Base-by-base conservation (phyloP, 2,113 vertebrate genomes). In the Hemibagrus wyckioides region DNA sequence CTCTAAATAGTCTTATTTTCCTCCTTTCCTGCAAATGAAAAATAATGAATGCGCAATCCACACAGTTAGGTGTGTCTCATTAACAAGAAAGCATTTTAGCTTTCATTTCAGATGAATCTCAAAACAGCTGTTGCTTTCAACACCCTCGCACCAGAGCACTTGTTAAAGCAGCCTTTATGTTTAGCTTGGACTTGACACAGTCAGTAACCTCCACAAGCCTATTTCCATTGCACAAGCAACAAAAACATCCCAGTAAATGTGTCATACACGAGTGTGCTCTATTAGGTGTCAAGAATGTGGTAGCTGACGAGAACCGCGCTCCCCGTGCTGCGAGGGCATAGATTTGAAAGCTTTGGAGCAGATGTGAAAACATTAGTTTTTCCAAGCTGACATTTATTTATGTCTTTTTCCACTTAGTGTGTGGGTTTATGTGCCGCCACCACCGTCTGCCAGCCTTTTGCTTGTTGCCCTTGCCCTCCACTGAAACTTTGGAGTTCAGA, bases 181-280 rank as follows among this genome's bases (percentile, higher is more conserved):
- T 83, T 83, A 69, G 59, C 33, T 77, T 90, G 80, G 80, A 81
- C 14, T 59, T 28, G 50, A 83, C 21, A 69, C 39, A 52, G n/a
- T 19, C 23, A 61, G 73, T 36, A 85, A 65, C 75, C 54, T 56
- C 54, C 83, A 82, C 36, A 36, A 19, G 39, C 36, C 59, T 23
- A 28, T 85, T 88, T 84, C 65, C 41, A 50, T 41, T 63, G 11
- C 57, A 48, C 73, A 61, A 87, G 69, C 77, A 83, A 84, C 69
- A 89, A 89, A 88, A 87, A 83, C 83, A 83, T 86, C 57, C 85
- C 41, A 33, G 50, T 88, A 81, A 90, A 87, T 87, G 59, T 75
- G 48, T 88, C 84, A 84, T 86, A 86, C 69, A 73, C 69, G 69
- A 85, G 79, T 63, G 61, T 86, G 85, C 85, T 77, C 77, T 79